Evolutionary conservation across 2,888 invertebrate genomes (phyloP), one percentile per base, ranked within the genome.

Genomic region (Trichogramma dendrolimi): DNA sequence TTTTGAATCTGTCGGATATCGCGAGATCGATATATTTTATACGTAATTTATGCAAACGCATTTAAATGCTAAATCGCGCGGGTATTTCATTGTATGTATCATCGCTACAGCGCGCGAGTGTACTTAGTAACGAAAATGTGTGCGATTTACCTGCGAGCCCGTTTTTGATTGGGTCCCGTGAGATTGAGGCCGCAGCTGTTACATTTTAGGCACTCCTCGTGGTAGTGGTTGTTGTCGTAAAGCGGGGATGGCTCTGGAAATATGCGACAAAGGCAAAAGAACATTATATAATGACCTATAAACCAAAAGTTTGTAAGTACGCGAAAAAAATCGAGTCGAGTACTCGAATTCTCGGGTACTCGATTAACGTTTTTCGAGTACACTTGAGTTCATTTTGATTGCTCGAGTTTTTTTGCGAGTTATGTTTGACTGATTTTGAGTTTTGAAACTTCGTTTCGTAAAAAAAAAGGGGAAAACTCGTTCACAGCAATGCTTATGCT

Each of bases 191-290:
- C 93, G 81, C 95, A 95, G 77, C 94, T 93, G 85, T 94, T 94
- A 90, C 95, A 95, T 76, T 92, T 91, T 77, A 95, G 88, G 84
- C 95, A 95, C 88, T 95, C 95, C 86, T 95, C 94, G 88, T 95
- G 95, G 83, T 94, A 95, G 80, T 94, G 92, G 81, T 94, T 92
- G 86, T 94, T 94, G 83, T 94, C 94, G 83, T 94, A 94, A 73
- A 93, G 80, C 71, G 92, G 92, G 67, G 93, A 92, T 70, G 93
- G 93, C 81, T 94, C 94, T 86, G 41, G 27, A 60, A 66, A 42
- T 43, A 47, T 14, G 14, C 14, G 14, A 14, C 14, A 14, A 14
- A 14, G 14, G 14, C 14, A 14, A 14, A 14, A 14, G 14, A 14
- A 14, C 14, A 2, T 14, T 14, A 14, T 14, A 14, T 2, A 14